A percentile compares a stretch with the other conserved stretches of the same genome.
phyloP scores from a whole-genome alignment of 1,140 invertebrate genomes.

The Aphaenogaster floridana region DNA sequence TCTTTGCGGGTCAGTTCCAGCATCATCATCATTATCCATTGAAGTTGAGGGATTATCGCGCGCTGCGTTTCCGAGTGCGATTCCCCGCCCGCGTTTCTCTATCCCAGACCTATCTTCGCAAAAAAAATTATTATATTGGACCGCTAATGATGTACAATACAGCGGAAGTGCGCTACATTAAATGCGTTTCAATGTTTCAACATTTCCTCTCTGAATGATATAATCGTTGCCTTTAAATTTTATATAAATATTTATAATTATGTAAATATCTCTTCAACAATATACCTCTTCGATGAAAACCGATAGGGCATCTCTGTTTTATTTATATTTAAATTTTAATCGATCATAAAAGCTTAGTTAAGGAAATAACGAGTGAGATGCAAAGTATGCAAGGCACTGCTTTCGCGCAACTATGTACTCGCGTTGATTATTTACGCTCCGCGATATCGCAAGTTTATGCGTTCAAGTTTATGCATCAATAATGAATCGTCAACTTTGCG shows the following conservation, averaged over 20 bases:
- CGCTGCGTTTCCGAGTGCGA: not conserved
- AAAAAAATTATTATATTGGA: not conserved
- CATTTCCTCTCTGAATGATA: not conserved
- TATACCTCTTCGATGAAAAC: constrained; percentile 1
- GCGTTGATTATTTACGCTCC: not conserved
- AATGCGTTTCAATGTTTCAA: not conserved
- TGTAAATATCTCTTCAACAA: not conserved
- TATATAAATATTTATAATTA: constrained; percentile 27
- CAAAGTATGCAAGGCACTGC: not conserved
- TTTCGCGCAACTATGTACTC: not conserved
- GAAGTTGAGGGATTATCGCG: constrained; percentile 35
- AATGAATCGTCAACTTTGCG: constrained; percentile 26
- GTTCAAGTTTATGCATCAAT: constrained; percentile 49
- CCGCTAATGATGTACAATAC: too few relatives aligned
- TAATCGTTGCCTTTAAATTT: constrained; percentile 16
- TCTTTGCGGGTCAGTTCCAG: not conserved
- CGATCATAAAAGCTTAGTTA: not conserved
- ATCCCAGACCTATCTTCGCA: not conserved
- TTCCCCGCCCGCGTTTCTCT: not conserved
- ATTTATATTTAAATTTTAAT: constrained; percentile 26
- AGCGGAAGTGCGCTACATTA: not conserved
- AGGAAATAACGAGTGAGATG: not conserved
- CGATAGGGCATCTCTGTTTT: not conserved
- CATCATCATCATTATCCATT: constrained; percentile 54
- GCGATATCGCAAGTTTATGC: not conserved